Conservation (phyloP, 1,140 invertebrate genomes). For the Ceratoteleas bidentatus region DNA sequence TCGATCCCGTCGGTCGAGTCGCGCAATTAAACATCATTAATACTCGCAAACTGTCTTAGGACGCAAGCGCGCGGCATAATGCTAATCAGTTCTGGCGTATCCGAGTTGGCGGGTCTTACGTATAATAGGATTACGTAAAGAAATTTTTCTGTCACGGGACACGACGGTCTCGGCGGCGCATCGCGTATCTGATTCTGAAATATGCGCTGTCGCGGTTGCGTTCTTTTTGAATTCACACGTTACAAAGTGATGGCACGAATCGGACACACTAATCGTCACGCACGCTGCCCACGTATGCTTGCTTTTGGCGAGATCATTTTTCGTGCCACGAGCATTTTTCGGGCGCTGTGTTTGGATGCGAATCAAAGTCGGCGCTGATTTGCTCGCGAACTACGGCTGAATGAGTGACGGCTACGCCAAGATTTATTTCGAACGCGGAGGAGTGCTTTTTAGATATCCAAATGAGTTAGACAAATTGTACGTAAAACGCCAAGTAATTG, state of each 20-base stretch:
- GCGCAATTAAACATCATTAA: constrained; percentile 46
- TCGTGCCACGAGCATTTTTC: neutral
- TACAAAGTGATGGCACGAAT: constrained; percentile 51
- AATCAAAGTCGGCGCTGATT: constrained; percentile 7
- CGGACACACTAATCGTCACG: constrained; percentile 49
- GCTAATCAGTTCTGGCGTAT: constrained; percentile 55
- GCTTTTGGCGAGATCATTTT: constrained; percentile 48
- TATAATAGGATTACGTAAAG: constrained; percentile 64
- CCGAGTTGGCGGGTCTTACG: constrained; percentile 53
- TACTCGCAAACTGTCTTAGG: constrained; percentile 36
- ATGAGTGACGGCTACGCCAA: no score
- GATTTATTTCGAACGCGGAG: no score
- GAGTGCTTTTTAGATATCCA: no score
- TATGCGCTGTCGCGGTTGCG: constrained; percentile 42
- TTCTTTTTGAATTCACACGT: constrained; percentile 45
- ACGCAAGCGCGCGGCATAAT: constrained; percentile 23
- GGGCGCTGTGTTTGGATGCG: neutral
- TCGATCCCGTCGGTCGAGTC: constrained; percentile 4
- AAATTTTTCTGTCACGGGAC: constrained; percentile 61
- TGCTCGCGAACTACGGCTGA: neutral
- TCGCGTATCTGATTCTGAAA: constrained; percentile 61
- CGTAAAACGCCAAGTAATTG: no score
- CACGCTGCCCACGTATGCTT: constrained; percentile 42
- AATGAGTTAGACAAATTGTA: no score
- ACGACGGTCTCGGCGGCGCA: constrained; percentile 42